phyloP scores from a whole-genome alignment of 2,888 invertebrate genomes.

The Trichopoda pennipes region DNA sequence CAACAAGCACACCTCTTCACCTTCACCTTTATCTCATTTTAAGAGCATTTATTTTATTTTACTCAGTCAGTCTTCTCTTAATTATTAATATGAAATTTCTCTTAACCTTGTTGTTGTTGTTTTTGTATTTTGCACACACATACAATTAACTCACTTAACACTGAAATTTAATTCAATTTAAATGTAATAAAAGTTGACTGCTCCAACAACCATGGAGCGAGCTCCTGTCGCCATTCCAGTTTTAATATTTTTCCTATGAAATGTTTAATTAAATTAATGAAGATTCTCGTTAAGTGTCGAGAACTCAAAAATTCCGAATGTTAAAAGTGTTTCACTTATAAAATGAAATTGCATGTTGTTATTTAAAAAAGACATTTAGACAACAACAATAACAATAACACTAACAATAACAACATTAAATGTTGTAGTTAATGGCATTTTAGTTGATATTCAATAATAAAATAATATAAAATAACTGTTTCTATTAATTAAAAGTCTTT shows the following conservation, averaged over 20 bases:
- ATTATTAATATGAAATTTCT: background rate
- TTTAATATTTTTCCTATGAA: no score
- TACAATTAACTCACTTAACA: slow-evolving; percentile 9
- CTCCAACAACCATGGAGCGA: no score
- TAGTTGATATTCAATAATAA: slow-evolving; percentile 10
- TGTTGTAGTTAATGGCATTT: background rate
- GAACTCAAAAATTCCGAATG: background rate
- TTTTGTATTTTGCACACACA: background rate
- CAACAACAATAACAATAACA: no score
- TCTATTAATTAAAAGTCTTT: slow-evolving; percentile 12
- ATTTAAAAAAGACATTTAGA: no score
- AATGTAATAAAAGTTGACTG: slow-evolving; percentile 14
- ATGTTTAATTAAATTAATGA: no score
- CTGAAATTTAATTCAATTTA: slow-evolving; percentile 32
- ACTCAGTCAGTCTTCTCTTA: background rate
- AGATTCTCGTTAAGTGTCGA: no score
- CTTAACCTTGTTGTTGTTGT: background rate
- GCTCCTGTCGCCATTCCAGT: no score
- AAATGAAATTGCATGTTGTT: slow-evolving; percentile 27
- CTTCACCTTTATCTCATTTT: background rate
- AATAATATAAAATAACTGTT: slow-evolving; percentile 13
- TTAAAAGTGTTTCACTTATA: background rate
- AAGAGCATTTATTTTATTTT: background rate
- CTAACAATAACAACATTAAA: background rate
- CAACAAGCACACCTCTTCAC: no score